A percentile compares a stretch with the other conserved stretches of the same genome.
Evolutionary conservation across 2,113 vertebrate species (phyloP).

Genomic region (Callopanchax toddi): DNA sequence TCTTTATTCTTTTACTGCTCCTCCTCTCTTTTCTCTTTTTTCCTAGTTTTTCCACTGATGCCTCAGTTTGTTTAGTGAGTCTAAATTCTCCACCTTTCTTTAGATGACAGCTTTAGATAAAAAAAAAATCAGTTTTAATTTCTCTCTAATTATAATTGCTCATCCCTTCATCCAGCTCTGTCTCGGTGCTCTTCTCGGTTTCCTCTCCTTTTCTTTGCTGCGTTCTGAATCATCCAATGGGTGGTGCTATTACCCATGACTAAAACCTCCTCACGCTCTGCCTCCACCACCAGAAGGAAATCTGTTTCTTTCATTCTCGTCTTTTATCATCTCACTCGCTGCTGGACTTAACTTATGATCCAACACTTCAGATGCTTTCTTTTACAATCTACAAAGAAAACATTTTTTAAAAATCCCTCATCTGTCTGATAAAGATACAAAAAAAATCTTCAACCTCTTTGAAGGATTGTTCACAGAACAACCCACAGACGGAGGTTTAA

Average conservation of each 20-base stretch:
- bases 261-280: conserved; percentile 16
- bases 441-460: neutral
- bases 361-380: conserved; percentile 1
- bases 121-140: too few relatives aligned
- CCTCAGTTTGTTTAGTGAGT: neutral
- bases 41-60: neutral
- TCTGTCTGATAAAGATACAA: conserved; percentile 7
- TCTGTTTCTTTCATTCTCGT: conserved; percentile 39
- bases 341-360: conserved; percentile 34
- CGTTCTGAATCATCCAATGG: conserved; percentile 54
- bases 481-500: neutral
- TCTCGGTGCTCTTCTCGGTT: neutral
- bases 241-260: conserved; percentile 72
- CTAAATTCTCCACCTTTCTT: neutral
- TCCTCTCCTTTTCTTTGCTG: conserved; percentile 2
- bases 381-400: neutral
- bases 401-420: neutral
- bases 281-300: conserved; percentile 21
- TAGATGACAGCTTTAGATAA: too few relatives aligned
- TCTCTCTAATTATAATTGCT: neutral
- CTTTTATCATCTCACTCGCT: conserved; percentile 11
- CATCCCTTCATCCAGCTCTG: neutral
- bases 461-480: neutral
- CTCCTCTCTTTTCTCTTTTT: neutral
- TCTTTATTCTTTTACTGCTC: neutral